Conservation (phyloP, 2,797 vertebrate species). For the Sebastes minor region DNA sequence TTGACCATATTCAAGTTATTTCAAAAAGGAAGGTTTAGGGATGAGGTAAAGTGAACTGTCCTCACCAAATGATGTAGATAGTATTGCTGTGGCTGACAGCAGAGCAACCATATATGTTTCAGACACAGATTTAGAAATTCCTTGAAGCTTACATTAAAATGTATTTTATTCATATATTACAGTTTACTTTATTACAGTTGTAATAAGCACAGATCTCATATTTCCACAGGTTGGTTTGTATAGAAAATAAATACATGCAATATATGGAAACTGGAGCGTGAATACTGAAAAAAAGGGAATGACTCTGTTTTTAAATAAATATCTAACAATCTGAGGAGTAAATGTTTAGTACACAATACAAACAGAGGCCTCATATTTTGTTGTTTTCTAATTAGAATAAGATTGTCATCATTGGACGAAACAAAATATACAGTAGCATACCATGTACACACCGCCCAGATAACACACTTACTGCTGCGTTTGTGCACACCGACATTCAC, state of each 20-base stretch:
- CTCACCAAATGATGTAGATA: too few species aligned
- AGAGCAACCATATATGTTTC: background rate
- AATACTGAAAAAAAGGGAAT: background rate
- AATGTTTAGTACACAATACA: background rate
- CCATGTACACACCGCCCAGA: background rate
- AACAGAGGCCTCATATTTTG: background rate
- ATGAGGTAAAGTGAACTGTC: too few species aligned
- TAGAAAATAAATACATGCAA: background rate
- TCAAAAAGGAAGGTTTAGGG: too few species aligned
- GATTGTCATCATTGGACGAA: background rate
- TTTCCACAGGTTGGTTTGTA: conserved; percentile 19
- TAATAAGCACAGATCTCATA: background rate
- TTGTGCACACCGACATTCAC: background rate
- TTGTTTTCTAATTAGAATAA: background rate
- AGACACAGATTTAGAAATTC: background rate
- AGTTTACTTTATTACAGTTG: background rate
- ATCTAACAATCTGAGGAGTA: background rate
- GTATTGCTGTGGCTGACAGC: background rate
- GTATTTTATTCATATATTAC: conserved; percentile 1
- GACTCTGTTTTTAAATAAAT: background rate
- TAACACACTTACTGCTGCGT: background rate
- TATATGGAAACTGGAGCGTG: background rate
- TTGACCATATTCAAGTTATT: too few species aligned
- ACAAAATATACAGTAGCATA: background rate
- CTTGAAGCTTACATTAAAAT: background rate